Percentiles rank a stretch among this genome's conserved stretches.
Conservation (phyloP, 2,888 invertebrate genomes). For the Aromia moschata region DNA sequence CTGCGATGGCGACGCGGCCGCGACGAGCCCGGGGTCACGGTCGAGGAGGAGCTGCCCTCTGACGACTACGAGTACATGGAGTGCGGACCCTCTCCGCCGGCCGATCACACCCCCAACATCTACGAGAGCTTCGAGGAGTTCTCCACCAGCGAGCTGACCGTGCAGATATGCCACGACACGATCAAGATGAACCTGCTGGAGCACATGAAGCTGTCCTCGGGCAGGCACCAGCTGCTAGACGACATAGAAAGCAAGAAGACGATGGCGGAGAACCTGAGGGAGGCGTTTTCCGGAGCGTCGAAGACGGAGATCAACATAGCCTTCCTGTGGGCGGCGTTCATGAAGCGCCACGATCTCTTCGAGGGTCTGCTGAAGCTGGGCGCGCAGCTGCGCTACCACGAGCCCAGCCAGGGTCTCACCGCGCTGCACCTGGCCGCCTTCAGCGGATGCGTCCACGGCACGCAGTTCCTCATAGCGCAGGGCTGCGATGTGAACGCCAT, state of each 20-base stretch:
- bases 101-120: slow-evolving; percentile 82
- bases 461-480: slow-evolving; percentile 73
- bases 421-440: slow-evolving; percentile 82
- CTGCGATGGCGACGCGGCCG: slow-evolving; percentile 53
- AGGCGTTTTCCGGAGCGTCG: slow-evolving; percentile 66
- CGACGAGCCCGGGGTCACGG: slow-evolving; percentile 61
- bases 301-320: slow-evolving; percentile 77
- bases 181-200: slow-evolving; percentile 78
- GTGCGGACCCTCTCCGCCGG: slow-evolving; percentile 81
- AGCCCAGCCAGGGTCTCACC: slow-evolving; percentile 76
- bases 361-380: slow-evolving; percentile 72
- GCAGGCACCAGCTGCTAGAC: slow-evolving; percentile 74
- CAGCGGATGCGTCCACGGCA: slow-evolving; percentile 78
- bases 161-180: slow-evolving; percentile 78
- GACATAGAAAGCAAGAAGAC: slow-evolving; percentile 78
- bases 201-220: slow-evolving; percentile 75
- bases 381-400: slow-evolving; percentile 75
- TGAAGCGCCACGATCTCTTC: slow-evolving; percentile 74
- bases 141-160: slow-evolving; percentile 71
- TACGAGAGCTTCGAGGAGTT: slow-evolving; percentile 82
- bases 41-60: slow-evolving; percentile 75
- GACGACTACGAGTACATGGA: slow-evolving; percentile 81
- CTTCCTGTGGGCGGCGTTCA: slow-evolving; percentile 78
- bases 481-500: slow-evolving; percentile 76
- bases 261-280: slow-evolving; percentile 66